Evolutionary conservation across 2,113 vertebrate genomes (phyloP).

Genomic region (Erythrocercus mccallii): DNA sequence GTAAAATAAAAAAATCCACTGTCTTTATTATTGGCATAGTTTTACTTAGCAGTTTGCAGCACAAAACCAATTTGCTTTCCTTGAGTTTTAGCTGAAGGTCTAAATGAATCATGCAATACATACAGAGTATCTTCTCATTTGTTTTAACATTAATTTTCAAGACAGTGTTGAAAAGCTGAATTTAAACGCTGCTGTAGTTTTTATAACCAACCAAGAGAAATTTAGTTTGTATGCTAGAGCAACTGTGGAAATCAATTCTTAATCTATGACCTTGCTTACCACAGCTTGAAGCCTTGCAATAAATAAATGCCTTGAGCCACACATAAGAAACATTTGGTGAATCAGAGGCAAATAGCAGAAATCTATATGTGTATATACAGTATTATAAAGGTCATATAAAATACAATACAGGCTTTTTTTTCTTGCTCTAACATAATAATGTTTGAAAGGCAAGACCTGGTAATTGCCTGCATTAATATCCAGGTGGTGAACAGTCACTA

Average conservation of each 20-base stretch:
- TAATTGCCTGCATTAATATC: conserved; percentile 48
- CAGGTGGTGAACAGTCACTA: neutral
- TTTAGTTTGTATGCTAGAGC: conserved; percentile 31
- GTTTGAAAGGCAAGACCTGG: neutral
- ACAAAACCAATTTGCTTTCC: neutral
- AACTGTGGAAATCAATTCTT: conserved; percentile 54
- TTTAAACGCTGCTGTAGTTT: conserved; percentile 8
- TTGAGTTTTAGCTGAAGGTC: neutral
- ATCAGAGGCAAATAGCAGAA: conserved; percentile 21
- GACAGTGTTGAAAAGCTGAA: neutral
- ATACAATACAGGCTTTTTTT: conserved; percentile 31
- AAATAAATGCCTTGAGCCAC: conserved; percentile 53
- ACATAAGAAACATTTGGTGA: conserved; percentile 33
- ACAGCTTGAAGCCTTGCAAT: conserved; percentile 46
- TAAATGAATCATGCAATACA: neutral
- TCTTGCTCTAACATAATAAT: conserved; percentile 30
- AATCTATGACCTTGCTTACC: conserved; percentile 49
- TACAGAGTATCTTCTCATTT: neutral
- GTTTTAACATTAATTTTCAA: conserved; percentile 19
- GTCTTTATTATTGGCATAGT: neutral
- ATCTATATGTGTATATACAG: neutral
- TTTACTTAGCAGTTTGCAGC: neutral
- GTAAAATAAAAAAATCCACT: neutral
- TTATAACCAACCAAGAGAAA: conserved; percentile 42
- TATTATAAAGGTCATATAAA: conserved; percentile 43